phyloP scores from a whole-genome alignment of 2,888 invertebrate species.

The Lagria hirta region DNA sequence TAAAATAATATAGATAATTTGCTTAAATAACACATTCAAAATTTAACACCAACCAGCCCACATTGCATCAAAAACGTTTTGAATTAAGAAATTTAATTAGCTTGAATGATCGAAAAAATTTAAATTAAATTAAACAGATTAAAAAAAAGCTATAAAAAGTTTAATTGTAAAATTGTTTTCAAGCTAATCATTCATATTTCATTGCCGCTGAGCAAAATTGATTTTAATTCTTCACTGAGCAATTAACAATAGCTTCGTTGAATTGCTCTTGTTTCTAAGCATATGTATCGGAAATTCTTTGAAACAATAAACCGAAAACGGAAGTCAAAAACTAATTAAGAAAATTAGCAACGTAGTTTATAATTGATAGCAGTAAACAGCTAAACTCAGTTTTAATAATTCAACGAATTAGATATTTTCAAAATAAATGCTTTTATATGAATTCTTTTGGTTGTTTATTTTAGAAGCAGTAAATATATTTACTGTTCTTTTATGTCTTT shows the following conservation, averaged over 20 bases:
- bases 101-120: no score
- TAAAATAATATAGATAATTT: no score
- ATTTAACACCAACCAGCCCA: no score
- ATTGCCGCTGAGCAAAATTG: not conserved
- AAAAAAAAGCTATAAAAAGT: no score
- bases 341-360: conserved; percentile 8
- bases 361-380: conserved; percentile 12
- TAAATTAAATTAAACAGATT: no score
- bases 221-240: not conserved
- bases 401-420: conserved; percentile 8
- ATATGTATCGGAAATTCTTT: conserved; percentile 8
- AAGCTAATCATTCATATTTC: not conserved
- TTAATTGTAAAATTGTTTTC: no score
- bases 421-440: conserved; percentile 11
- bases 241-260: no score
- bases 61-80: no score
- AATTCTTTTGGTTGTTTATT: conserved; percentile 15
- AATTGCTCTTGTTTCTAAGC: no score
- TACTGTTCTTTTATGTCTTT: conserved; percentile 22
- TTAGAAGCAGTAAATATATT: conserved; percentile 26
- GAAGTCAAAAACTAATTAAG: conserved; percentile 17
- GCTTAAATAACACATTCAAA: no score
- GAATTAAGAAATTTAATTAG: no score
- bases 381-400: conserved; percentile 11
- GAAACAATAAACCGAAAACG: conserved; percentile 1